Conservation (phyloP, 2,797 vertebrate genomes). For the Cottoperca gobio region DNA sequence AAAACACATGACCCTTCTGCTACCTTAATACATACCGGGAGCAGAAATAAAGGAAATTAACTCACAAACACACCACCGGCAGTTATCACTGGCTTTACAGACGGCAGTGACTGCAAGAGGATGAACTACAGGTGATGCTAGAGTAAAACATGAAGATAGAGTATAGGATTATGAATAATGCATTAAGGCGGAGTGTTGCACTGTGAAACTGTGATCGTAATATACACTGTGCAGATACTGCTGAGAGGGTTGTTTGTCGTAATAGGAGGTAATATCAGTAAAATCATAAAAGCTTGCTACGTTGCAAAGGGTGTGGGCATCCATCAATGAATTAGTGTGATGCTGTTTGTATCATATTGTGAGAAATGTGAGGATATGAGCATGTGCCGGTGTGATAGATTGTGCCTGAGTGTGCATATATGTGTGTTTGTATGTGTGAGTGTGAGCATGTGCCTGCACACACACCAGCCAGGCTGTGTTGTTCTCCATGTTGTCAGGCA, state of each 20-base stretch:
- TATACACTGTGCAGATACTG: constrained; percentile 34
- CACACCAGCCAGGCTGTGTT: constrained; percentile 65
- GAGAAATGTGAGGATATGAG: constrained; percentile 38
- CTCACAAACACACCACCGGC: background rate
- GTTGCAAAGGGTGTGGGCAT: constrained; percentile 13
- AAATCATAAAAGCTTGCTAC: constrained; percentile 25
- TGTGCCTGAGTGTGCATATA: constrained; percentile 9
- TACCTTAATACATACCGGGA: constrained; percentile 13
- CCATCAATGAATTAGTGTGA: constrained; percentile 36
- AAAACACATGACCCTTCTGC: constrained; percentile 1
- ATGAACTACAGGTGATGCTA: constrained; percentile 21
- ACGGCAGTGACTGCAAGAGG: constrained; percentile 5
- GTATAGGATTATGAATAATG: constrained; percentile 50
- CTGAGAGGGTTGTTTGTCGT: constrained; percentile 27
- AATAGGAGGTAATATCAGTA: constrained; percentile 9
- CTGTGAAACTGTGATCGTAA: constrained; percentile 3
- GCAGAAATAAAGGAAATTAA: constrained; percentile 10
- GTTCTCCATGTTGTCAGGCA: constrained; percentile 87
- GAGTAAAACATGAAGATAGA: constrained; percentile 37
- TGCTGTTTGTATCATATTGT: constrained; percentile 41
- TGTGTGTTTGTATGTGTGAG: constrained; percentile 27
- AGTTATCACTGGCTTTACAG: constrained; percentile 10
- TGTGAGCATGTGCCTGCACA: constrained; percentile 42
- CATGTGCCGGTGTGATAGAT: constrained; percentile 34
- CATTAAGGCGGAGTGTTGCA: constrained; percentile 39